Base-by-base conservation (phyloP, 2,888 invertebrate genomes). In the Busseola fusca region DNA sequence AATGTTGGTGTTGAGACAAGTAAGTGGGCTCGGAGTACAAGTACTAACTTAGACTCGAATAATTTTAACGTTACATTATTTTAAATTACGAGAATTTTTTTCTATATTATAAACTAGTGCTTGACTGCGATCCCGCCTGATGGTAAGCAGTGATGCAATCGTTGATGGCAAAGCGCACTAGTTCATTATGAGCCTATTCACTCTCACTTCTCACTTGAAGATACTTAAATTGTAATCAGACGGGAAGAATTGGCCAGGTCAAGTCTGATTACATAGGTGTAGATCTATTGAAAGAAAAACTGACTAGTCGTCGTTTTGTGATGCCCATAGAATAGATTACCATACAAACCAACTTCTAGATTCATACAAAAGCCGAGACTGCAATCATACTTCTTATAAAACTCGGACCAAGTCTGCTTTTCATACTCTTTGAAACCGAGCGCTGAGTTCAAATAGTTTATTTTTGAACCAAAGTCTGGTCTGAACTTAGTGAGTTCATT, bases 361-460 rank as follows among this genome's bases (percentile, higher is more conserved):
- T 45, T 34, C 30, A 72, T 52, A 67, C 62, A 69, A 78, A 76
- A 69, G 34, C 52, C 30, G 34, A 64, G 60, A 59, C 66, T 57
- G 75, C 81, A 77, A 84, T 81, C 78, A 63, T 74, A 64, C 45
- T 81, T 74, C 45, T 45, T 56, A 83, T 34, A 76, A 79, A 81
- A 78, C 40, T 73, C n/a, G 12, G 14, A n/a, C 82, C 64, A 60
- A 81, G 62, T 56, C 71, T 54, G 72, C 64, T 69, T 80, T 75
- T 72, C 66, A 68, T 72, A 75, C 30, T 66, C 72, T 77, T 65
- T 68, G 67, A 69, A 63, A 66, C 52, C 52, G 62, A 67, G 89
- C 67, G 62, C 71, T 58, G 88, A 88, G 77, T 87, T 78, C 81
- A 84, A 86, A 91, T 90, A 90, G 90, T 90, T 91, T 88, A 89